Base-by-base conservation (phyloP, 2,113 vertebrate species). In the Grammomys surdaster region DNA sequence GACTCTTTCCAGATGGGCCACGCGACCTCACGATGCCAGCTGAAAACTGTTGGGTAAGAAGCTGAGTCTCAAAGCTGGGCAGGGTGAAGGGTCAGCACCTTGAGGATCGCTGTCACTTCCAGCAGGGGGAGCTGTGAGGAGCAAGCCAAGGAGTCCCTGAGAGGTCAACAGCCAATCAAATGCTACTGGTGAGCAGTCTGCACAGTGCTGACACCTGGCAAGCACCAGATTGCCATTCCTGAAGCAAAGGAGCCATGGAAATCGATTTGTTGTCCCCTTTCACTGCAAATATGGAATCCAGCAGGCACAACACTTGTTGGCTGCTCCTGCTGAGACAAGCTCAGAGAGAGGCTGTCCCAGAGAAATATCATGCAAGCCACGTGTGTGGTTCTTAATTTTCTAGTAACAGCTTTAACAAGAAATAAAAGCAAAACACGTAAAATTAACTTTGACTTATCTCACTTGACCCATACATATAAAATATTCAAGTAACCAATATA, bases 1-100 rank as follows among this genome's bases (percentile, higher is more conserved):
- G 96, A 91, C 33, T 95, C 90, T 72, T 70, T 26, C 90, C 92
- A 96, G 56, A n/a, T 48, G 33, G 43, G 90, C 76, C 0, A 22
- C 0, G 1, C 26, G 94, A 51, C 20, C 11, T 65, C 46, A 11
- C 76, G 3, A 20, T 73, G 22, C 19, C 95, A 60, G 40, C 2
- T 73, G 60, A 88, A 95, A 86, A 36, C 0, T 3, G 46, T 51
- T 91, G 75, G 82, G 0, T 88, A 86, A 88, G 92, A 85, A 73
- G 86, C 94, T 88, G 46, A 97, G 12, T 67, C 51, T 46, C 24
- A 56, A 91, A 70, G 40, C 89, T 33, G 7, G 20, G 58, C 4
- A 91, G 33, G 9, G 58, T 13, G 5, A 58, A 10, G 51, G 58
- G 40, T 48, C 91, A 69, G 58, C 36, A 60, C 2, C 1, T n/a